Evolutionary conservation across 2,797 vertebrate species (phyloP).

Genomic region (Cyprinella venusta): DNA sequence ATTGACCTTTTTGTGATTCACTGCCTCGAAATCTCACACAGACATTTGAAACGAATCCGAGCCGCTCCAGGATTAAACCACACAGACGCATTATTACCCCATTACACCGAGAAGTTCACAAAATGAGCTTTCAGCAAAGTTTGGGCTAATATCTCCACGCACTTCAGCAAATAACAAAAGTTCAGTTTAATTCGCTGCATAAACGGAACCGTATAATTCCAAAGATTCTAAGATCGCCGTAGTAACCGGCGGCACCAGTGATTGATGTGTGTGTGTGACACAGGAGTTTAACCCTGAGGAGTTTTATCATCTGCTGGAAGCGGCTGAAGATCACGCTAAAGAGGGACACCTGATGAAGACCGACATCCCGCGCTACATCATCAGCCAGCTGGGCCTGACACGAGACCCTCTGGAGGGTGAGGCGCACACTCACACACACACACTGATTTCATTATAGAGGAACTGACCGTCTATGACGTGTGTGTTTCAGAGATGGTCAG

Average conservation of each 20-base stretch:
- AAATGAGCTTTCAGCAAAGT: not conserved
- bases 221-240: not conserved
- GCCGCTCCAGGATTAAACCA: slow-evolving; percentile 13
- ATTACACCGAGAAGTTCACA: not conserved
- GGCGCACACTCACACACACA: slow-evolving; percentile 41
- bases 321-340: slow-evolving; percentile 91
- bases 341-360: slow-evolving; percentile 91
- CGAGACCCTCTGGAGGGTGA: slow-evolving; percentile 91
- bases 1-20: slow-evolving; percentile 48
- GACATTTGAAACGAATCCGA: slow-evolving; percentile 25
- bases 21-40: slow-evolving; percentile 56
- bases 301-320: slow-evolving; percentile 91
- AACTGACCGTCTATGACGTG: not conserved
- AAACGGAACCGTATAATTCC: not conserved
- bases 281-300: slow-evolving; percentile 94
- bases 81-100: not conserved
- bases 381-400: slow-evolving; percentile 90
- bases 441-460: not conserved
- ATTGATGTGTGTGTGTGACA: not conserved
- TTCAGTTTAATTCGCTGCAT: not conserved
- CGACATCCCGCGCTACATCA: slow-evolving; percentile 94
- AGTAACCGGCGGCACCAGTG: not conserved
- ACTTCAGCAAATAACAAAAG: slow-evolving; percentile 2
- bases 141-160: not conserved
- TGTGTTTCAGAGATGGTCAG: slow-evolving; percentile 83